Evolutionary conservation across 2,888 invertebrate species (phyloP), one percentile per base, ranked within the genome.

Genomic region (Proisotoma minuta): DNA sequence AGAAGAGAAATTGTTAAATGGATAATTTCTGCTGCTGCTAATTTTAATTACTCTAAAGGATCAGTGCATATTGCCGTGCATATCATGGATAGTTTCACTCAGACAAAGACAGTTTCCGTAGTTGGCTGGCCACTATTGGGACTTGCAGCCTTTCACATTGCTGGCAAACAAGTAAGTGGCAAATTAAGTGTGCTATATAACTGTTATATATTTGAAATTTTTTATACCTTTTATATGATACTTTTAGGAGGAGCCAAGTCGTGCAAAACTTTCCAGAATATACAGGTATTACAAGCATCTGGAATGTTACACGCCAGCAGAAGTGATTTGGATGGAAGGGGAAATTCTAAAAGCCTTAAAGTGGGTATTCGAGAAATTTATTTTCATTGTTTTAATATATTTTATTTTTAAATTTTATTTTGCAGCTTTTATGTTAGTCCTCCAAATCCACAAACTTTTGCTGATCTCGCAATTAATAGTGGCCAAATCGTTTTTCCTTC

Each of bases 141-240:
- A 10, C 50, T 60, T n/a, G 18, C 60, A 3, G 64, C 62, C 3
- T 43, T 67, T 12, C 62, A 57, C 10, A 54, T 67, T 43, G 63
- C 66, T 24, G 59, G 51, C 2, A 67, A 67, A 49, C 24, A 59
- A 57, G 66, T 63, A 57, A 29, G 61, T 1, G 22, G 15, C 5
- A 53, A 2, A 53, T 53, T 24, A 3, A 27, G 3, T 28, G 18
- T 27, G n/a, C 4, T 12, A 27, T 15, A 28, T 15, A 22, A 15
- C 24, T 56, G 2, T 40, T 56, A 39, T 40, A 15, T 40, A 4
- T 56, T 24, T 43, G 40, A 23, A 8, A 22, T 12, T 10, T n/a
- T 20, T 49, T 29, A 24, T 48, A 10, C 28, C 28, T 23, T 40
- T 60, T 48, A 43, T 51, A 15, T 24, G 15, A 28, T 24, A 2